A percentile compares a stretch with the other conserved stretches of the same genome.
These are phyloP conservation scores for Drosophila truncata DNA, from an alignment of 1,140 invertebrate species.

Conservation along the genomic window DNA sequence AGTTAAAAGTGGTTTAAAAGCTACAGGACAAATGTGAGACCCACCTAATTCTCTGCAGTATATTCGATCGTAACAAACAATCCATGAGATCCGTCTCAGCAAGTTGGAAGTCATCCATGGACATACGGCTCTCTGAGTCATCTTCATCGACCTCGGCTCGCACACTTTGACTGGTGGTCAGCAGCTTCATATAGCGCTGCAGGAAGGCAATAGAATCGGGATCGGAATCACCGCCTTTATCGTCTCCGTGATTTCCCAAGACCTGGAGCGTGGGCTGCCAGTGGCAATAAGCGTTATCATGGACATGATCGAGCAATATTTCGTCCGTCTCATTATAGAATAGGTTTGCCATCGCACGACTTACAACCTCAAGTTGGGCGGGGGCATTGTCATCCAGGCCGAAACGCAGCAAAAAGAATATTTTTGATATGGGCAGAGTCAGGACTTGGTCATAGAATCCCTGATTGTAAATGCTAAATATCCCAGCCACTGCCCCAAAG, in stretches of 20 bases:
- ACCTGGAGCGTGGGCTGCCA: slow-evolving; percentile 88
- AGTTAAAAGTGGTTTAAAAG: background rate
- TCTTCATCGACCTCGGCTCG: slow-evolving; percentile 68
- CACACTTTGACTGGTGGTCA: slow-evolving; percentile 58
- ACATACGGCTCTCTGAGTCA: slow-evolving; percentile 87
- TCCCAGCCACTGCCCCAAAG: slow-evolving; percentile 91
- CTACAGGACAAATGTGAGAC: background rate
- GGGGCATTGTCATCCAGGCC: slow-evolving; percentile 93
- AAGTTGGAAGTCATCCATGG: slow-evolving; percentile 93
- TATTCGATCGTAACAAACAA: slow-evolving; percentile 91
- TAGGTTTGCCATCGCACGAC: slow-evolving; percentile 90
- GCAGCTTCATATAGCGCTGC: slow-evolving; percentile 70
- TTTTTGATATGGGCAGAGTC: slow-evolving; percentile 88
- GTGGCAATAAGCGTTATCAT: slow-evolving; percentile 89
- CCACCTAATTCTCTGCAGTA: slow-evolving; percentile 90
- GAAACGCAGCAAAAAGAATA: slow-evolving; percentile 93
- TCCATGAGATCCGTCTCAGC: slow-evolving; percentile 91
- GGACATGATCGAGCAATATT: slow-evolving; percentile 89
- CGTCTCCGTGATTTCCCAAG: slow-evolving; percentile 31
- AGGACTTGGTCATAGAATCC: slow-evolving; percentile 90
- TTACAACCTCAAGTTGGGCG: slow-evolving; percentile 89
- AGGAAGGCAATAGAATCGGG: slow-evolving; percentile 67
- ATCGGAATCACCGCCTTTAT: slow-evolving; percentile 42
- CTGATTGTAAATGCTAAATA: slow-evolving; percentile 90
- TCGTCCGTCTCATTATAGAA: slow-evolving; percentile 92